Percentiles rank a stretch among this genome's conserved stretches.
phyloP scores from a whole-genome alignment of 2,888 invertebrate species.

The Apamea anceps region DNA sequence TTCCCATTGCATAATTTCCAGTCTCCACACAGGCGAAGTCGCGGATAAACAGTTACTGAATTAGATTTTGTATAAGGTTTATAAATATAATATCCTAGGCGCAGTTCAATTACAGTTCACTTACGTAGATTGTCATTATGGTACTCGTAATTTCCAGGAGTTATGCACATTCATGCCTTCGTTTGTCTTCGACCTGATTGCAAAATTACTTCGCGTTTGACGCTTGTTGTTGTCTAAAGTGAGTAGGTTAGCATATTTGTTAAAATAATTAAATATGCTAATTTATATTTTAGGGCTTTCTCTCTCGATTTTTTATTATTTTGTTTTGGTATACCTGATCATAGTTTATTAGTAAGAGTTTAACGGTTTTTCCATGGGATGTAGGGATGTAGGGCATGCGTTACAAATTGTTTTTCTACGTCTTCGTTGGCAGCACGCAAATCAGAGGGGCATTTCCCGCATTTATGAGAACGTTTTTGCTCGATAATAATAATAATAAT shows the following conservation, averaged over 20 bases:
- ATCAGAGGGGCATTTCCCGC: too few relatives aligned
- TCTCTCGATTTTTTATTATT: background rate
- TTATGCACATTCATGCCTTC: slow-evolving; percentile 20
- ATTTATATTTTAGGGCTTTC: slow-evolving; percentile 7
- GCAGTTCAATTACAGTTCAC: background rate
- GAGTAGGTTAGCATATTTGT: background rate
- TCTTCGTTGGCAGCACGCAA: background rate
- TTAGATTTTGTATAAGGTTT: background rate
- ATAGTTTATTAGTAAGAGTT: background rate
- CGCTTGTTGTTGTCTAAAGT: background rate
- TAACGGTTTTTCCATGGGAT: background rate
- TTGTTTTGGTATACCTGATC: background rate
- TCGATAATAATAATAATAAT: too few relatives aligned
- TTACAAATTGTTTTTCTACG: background rate
- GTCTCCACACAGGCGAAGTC: too few relatives aligned
- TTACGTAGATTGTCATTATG: background rate
- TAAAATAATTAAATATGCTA: background rate
- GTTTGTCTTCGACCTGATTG: slow-evolving; percentile 11
- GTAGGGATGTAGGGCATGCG: background rate
- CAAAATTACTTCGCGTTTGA: background rate
- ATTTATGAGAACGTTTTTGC: too few relatives aligned
- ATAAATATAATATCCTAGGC: background rate
- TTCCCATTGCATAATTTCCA: too few relatives aligned
- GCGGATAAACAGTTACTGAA: background rate
- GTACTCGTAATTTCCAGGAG: slow-evolving; percentile 16